Percentiles rank a stretch among this genome's conserved stretches.
phyloP scores from a whole-genome alignment of 2,888 invertebrate genomes.

The Deilephila elpenor region DNA sequence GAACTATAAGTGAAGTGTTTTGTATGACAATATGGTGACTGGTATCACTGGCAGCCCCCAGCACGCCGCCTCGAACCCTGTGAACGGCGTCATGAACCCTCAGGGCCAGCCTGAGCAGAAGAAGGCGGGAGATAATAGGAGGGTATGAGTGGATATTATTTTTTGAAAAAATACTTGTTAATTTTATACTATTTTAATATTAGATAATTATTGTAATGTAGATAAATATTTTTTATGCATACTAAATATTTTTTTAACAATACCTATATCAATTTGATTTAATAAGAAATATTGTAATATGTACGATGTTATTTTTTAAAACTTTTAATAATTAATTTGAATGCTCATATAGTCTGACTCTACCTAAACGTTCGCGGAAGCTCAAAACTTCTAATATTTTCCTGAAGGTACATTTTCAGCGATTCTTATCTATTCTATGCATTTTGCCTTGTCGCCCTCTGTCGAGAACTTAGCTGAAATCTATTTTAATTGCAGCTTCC shows the following conservation, averaged over 20 bases:
- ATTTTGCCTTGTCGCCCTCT: background rate
- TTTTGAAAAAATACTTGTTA: background rate
- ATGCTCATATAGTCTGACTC: too few relatives aligned
- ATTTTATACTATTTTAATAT: background rate
- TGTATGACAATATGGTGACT: constrained; percentile 71
- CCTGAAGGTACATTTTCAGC: background rate
- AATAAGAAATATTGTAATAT: too few relatives aligned
- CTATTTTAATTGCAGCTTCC: background rate
- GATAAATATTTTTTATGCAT: background rate
- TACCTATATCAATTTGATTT: too few relatives aligned
- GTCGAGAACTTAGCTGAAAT: background rate
- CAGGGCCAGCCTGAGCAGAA: constrained; percentile 64
- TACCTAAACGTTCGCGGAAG: too few relatives aligned
- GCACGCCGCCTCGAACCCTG: constrained; percentile 60
- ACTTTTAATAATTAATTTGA: too few relatives aligned
- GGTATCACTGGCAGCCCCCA: constrained; percentile 68
- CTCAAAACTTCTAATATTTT: background rate
- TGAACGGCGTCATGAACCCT: constrained; percentile 59
- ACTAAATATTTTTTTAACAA: too few relatives aligned
- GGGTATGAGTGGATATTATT: constrained; percentile 59
- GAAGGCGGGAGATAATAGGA: constrained; percentile 73
- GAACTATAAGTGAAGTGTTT: constrained; percentile 46
- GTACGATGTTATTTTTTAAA: too few relatives aligned
- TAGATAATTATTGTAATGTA: background rate
- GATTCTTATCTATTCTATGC: background rate